Evolutionary conservation across 2,113 vertebrate species (phyloP).

Genomic region (Paraplagusia blochii): DNA sequence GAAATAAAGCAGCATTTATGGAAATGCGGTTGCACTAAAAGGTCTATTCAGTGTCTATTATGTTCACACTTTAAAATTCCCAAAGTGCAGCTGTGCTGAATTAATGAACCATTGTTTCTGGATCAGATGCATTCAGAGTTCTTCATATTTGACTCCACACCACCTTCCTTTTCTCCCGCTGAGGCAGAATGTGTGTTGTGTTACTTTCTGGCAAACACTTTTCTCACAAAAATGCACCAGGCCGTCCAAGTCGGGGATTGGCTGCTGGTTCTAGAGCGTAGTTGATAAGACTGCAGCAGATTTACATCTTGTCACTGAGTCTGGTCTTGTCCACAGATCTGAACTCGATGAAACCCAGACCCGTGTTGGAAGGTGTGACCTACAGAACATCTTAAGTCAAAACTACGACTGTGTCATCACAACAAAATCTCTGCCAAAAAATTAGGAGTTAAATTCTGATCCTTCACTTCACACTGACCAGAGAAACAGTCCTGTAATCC

Average conservation of each 20-base stretch:
- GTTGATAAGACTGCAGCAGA: conserved; percentile 28
- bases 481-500: too few relatives aligned
- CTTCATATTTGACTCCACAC: conserved; percentile 28
- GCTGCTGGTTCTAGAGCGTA: conserved; percentile 5
- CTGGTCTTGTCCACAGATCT: conserved; percentile 38
- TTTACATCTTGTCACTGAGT: conserved; percentile 26
- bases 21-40: conserved; percentile 23
- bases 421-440: conserved; percentile 8
- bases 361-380: too few relatives aligned
- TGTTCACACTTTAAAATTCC: conserved; percentile 11
- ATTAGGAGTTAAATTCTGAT: conserved; percentile 41
- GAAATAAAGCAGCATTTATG: conserved; percentile 13
- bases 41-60: conserved; percentile 39
- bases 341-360: conserved; percentile 46
- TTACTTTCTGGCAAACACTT: conserved; percentile 48
- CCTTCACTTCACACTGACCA: background rate
- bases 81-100: conserved; percentile 6
- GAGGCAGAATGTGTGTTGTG: conserved; percentile 33
- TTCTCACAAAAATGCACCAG: conserved; percentile 26
- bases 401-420: conserved; percentile 22
- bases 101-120: conserved; percentile 15
- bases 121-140: conserved; percentile 14
- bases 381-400: background rate
- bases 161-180: conserved; percentile 33
- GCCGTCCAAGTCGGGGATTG: conserved; percentile 50